Evolutionary conservation across 2,113 vertebrate genomes (phyloP).

Genomic region (Albula goreensis): DNA sequence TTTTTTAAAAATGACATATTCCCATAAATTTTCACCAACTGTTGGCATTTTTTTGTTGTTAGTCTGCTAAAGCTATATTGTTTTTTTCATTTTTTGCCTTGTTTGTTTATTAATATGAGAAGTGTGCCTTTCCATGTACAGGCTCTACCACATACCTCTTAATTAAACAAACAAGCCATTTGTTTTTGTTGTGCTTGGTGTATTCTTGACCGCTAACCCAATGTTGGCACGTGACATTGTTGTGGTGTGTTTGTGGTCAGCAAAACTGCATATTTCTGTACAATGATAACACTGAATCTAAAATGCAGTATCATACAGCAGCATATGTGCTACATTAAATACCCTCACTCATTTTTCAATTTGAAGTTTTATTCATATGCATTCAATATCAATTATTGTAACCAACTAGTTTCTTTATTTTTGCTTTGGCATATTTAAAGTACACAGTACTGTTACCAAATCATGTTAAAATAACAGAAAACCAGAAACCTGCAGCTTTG

Average conservation of each 20-base stretch:
- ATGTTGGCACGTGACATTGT: neutral
- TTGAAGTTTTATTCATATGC: neutral
- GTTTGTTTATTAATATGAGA: neutral
- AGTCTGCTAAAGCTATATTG: conserved; percentile 8
- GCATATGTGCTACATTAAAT: neutral
- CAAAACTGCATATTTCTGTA: conserved; percentile 19
- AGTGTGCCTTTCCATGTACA: neutral
- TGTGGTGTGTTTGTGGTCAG: neutral
- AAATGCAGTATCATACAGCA: neutral
- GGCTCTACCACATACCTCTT: neutral
- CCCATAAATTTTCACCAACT: neutral
- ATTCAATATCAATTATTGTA: neutral
- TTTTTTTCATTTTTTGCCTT: neutral
- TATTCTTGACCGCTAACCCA: neutral
- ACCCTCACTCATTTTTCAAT: neutral
- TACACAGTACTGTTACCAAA: neutral
- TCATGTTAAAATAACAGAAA: neutral
- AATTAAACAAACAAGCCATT: neutral
- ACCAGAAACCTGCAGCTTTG: conserved; percentile 24
- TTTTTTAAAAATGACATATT: neutral
- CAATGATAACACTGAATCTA: neutral
- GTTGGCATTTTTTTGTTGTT: neutral
- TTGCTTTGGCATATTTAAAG: neutral
- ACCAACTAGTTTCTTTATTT: neutral
- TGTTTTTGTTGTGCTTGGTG: neutral